Evolutionary conservation across 1,140 invertebrate species (phyloP), one percentile per base, ranked within the genome.

Genomic region (Fopius arisanus): DNA sequence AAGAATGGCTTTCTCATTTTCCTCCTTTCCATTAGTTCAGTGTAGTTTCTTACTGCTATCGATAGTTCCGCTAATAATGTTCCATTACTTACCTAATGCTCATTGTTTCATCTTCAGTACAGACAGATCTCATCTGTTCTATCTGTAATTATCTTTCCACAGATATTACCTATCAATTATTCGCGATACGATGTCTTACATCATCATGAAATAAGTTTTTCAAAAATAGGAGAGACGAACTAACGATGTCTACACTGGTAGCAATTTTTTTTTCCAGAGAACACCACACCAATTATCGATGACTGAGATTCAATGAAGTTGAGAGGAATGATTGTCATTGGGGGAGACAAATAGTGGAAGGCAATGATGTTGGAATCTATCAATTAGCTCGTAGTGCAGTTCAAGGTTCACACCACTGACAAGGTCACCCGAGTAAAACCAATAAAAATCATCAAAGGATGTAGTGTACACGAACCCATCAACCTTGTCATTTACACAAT

Each of bases 401-500:
- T 59, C 54, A 59, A 59, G 54, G 54, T 59, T 59, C 23, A 26
- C 23, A 12, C 23, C 9, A 59, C 5, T 23, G 23, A 10, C 54
- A 59, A 59, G 54, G 54, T 21, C 23, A 59, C 23, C 19, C 6
- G 2, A 23, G 54, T 28, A 59, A 59, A 59, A 59, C 54, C 23
- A 66, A 40, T 66, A 33, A 12, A 59, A 26, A 59, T 51, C n/a
- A n/a, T 51, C 19, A 51, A 14, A 51, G 43, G 43, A 51, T 51
- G 43, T 59, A 59, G 54, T 59, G 37, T 68, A 66, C 31, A 67
- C 66, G 37, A 67, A 67, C 31, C 16, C 66, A 26, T 28, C 23
- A 43, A 54, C 67, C 67, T 69, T 69, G 67, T 69, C 40, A 69
- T 69, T 54, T 69, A 48, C 67, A 69, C 67, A 69, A 69, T 69